phyloP scores from a whole-genome alignment of 2,888 invertebrate species.

The Lepas anatifera region DNA sequence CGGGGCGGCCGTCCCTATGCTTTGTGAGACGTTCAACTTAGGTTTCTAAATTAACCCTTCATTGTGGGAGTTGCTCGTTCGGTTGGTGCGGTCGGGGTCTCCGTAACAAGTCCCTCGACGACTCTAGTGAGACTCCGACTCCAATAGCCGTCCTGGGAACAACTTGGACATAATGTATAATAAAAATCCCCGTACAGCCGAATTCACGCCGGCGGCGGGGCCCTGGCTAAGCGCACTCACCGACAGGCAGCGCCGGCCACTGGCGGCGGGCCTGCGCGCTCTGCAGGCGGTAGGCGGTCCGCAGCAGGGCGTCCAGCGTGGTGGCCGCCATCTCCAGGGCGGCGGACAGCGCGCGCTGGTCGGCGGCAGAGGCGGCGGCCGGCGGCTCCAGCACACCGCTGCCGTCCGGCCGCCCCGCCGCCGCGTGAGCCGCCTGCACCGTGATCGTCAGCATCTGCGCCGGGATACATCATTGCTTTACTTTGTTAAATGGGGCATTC shows the following conservation, averaged over 20 bases:
- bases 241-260: background rate
- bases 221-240: background rate
- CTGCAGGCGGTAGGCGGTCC: background rate
- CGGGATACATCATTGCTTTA: conserved; percentile 43
- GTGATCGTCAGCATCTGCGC: conserved; percentile 67
- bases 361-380: background rate
- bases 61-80: no score
- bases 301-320: conserved; percentile 5
- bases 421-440: conserved; percentile 37
- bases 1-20: no score
- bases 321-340: background rate
- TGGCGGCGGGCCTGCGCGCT: background rate
- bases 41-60: no score
- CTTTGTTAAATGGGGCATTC: no score
- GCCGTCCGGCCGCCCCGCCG: background rate
- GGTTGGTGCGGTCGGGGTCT: no score
- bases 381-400: background rate
- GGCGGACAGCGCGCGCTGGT: background rate
- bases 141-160: no score
- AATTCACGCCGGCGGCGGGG: no score
- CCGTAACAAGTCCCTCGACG: no score
- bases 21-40: no score
- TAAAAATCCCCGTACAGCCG: no score
- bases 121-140: no score
- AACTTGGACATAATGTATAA: no score